Conservation (phyloP, 1,140 invertebrate species). For the Trinorchestia longiramus region DNA sequence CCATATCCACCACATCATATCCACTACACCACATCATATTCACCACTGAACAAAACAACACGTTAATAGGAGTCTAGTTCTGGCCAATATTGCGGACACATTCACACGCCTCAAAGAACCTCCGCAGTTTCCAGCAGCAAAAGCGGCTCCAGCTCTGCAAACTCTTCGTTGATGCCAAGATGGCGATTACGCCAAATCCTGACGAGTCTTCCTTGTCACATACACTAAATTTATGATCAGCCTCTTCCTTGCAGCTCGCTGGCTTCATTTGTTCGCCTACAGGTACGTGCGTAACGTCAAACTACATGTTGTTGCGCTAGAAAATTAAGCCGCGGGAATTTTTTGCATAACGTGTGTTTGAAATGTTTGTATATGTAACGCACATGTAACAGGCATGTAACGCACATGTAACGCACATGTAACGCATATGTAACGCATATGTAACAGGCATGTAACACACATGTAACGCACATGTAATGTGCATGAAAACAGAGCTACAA, state of each 20-base stretch:
- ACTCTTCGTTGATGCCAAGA: not conserved
- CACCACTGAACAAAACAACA: not conserved
- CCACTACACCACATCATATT: no score
- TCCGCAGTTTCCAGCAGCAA: not conserved
- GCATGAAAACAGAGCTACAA: no score
- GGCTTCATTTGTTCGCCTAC: not conserved
- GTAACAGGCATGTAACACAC: not conserved
- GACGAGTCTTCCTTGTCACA: constrained; percentile 37
- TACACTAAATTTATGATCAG: not conserved
- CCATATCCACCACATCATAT: no score
- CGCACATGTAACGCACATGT: not conserved
- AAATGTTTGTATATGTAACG: not conserved
- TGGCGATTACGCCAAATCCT: constrained; percentile 27
- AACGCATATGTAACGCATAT: not conserved
- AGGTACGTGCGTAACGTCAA: not conserved
- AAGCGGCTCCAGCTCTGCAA: not conserved
- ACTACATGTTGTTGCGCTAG: not conserved
- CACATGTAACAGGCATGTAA: not conserved
- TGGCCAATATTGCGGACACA: not conserved
- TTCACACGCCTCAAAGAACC: not conserved
- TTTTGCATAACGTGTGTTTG: not conserved
- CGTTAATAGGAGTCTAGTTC: not conserved
- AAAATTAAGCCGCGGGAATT: no score
- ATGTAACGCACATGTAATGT: not conserved
- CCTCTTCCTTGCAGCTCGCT: not conserved